phyloP scores from a whole-genome alignment of 1,140 invertebrate species.

The Gonatopus flavifemur region DNA sequence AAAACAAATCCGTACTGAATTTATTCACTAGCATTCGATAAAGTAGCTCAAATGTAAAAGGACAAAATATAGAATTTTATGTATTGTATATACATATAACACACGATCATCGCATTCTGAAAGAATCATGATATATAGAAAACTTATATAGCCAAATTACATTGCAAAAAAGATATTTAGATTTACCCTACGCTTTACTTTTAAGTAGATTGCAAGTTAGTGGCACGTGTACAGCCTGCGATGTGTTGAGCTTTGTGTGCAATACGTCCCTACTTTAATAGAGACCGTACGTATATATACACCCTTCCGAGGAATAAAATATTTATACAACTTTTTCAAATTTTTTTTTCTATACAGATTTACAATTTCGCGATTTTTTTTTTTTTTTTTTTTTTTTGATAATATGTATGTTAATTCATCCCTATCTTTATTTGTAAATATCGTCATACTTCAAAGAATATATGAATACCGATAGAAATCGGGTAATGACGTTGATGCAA shows the following conservation, averaged over 20 bases:
- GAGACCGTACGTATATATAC: conserved; percentile 2
- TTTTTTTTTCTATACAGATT: too few relatives aligned
- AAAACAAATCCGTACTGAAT: conserved; percentile 95
- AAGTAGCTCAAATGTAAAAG: conserved; percentile 19
- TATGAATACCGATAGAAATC: too few relatives aligned
- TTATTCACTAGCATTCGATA: conserved; percentile 88
- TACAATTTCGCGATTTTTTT: too few relatives aligned
- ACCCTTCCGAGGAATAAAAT: conserved; percentile 12
- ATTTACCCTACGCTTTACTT: conserved; percentile 10
- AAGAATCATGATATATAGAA: conserved; percentile 13
- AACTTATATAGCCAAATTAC: conserved; percentile 19
- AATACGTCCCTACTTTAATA: conserved; percentile 32
- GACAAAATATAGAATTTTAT: conserved; percentile 10
- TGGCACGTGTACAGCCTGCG: conserved; percentile 26
- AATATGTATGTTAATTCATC: too few relatives aligned
- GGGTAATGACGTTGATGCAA: too few relatives aligned
- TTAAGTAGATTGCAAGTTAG: conserved; percentile 28
- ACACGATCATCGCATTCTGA: conserved; percentile 12
- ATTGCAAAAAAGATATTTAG: conserved; percentile 10
- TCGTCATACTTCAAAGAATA: too few relatives aligned
- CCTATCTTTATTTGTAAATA: too few relatives aligned
- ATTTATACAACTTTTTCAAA: too few relatives aligned
- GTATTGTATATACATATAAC: conserved; percentile 19
- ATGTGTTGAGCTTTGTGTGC: conserved; percentile 36
- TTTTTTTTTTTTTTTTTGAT: too few relatives aligned